A percentile compares a stretch with the other conserved stretches of the same genome.
Evolutionary conservation across 2,888 invertebrate species (phyloP).

Genomic region (Drosophila macrospina): DNA sequence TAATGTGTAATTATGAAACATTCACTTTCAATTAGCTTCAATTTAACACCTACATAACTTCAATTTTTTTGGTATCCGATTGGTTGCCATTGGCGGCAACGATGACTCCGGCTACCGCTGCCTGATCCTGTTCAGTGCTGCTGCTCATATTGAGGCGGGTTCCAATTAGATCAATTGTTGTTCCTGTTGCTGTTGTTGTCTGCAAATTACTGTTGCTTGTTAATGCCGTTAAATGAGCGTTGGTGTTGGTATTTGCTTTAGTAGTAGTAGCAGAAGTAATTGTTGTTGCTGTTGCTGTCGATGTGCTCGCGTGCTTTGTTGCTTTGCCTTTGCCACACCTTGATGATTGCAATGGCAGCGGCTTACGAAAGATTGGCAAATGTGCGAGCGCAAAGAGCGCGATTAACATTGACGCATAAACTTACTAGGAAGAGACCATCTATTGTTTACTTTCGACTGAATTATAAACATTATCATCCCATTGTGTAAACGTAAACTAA

Average conservation of each 20-base stretch:
- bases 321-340: constrained; percentile 75
- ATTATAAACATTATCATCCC: constrained; percentile 32
- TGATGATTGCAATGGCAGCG: constrained; percentile 57
- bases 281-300: constrained; percentile 26
- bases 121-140: constrained; percentile 59
- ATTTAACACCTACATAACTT: constrained; percentile 60
- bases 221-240: constrained; percentile 47
- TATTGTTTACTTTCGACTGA: constrained; percentile 45
- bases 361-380: constrained; percentile 70
- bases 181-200: constrained; percentile 26
- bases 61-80: constrained; percentile 51
- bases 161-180: constrained; percentile 32
- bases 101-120: constrained; percentile 18
- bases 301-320: constrained; percentile 40
- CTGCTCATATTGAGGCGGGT: constrained; percentile 61
- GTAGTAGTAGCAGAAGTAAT: constrained; percentile 15
- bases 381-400: constrained; percentile 78
- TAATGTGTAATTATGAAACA: constrained; percentile 7
- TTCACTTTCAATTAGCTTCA: not conserved
- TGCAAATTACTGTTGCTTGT: constrained; percentile 54
- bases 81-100: constrained; percentile 55
- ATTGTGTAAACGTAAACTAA: constrained; percentile 59
- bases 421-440: constrained; percentile 54
- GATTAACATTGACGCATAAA: constrained; percentile 81
- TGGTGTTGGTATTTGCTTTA: constrained; percentile 33